These are phyloP conservation scores for Odontomachus brunneus DNA, from an alignment of 1,140 invertebrate species.

Conservation along the genomic window DNA sequence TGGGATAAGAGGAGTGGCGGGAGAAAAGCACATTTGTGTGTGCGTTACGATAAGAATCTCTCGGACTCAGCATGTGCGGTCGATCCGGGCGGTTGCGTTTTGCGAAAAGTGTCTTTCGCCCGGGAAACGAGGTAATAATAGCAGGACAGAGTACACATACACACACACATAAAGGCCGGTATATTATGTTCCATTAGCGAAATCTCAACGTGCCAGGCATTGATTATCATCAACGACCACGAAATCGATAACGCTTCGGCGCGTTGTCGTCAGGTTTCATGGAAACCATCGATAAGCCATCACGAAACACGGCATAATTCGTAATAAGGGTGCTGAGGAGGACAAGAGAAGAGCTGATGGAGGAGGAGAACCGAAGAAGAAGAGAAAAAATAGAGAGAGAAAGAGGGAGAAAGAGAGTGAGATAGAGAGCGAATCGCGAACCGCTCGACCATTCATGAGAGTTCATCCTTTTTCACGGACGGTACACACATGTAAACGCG, in stretches of 20 bases:
- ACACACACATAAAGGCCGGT: slow-evolving; percentile 29
- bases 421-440: background rate
- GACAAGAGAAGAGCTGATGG: background rate
- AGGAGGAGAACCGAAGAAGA: background rate
- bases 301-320: slow-evolving; percentile 55
- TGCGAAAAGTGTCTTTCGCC: slow-evolving; percentile 37
- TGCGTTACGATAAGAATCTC: slow-evolving; percentile 31
- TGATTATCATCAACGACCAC: slow-evolving; percentile 72
- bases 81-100: background rate
- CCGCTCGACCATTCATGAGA: slow-evolving; percentile 62
- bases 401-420: background rate
- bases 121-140: slow-evolving; percentile 66
- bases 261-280: slow-evolving; percentile 60
- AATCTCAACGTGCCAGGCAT: slow-evolving; percentile 70
- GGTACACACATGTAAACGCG: slow-evolving; percentile 35
- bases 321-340: slow-evolving; percentile 39
- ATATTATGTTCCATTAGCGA: slow-evolving; percentile 73
- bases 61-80: slow-evolving; percentile 26
- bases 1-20: too few species aligned
- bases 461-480: slow-evolving; percentile 67
- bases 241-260: slow-evolving; percentile 67
- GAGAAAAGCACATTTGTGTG: background rate
- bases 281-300: slow-evolving; percentile 60
- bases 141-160: background rate
- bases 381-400: background rate